phyloP scores from a whole-genome alignment of 2,797 vertebrate genomes.

The Acanthopagrus latus region DNA sequence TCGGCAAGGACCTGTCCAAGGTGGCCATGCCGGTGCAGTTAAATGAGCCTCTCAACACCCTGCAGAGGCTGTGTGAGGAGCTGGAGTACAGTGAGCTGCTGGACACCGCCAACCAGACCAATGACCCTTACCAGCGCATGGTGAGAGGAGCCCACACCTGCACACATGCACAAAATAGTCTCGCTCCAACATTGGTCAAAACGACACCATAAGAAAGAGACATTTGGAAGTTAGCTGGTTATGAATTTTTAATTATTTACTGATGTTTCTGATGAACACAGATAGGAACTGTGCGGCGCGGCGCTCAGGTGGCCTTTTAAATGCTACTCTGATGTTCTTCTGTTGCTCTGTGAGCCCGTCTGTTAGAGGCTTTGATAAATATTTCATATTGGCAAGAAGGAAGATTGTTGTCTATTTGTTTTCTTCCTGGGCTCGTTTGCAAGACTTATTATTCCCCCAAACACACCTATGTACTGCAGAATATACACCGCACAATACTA shows the following conservation, averaged over 20 bases:
- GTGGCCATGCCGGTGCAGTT: conserved; percentile 97
- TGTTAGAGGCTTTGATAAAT: conserved; percentile 8
- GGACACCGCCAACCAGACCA: conserved; percentile 88
- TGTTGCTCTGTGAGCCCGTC: background rate
- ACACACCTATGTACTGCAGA: background rate
- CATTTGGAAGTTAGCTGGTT: background rate
- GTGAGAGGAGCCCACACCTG: conserved; percentile 76
- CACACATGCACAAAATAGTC: background rate
- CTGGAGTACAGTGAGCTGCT: conserved; percentile 96
- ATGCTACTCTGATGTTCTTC: conserved; percentile 5
- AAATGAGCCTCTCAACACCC: conserved; percentile 95
- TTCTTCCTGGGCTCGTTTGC: background rate
- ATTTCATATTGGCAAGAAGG: background rate
- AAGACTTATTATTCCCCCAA: background rate
- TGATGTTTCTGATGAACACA: background rate
- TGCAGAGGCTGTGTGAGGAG: conserved; percentile 96
- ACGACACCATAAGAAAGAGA: background rate
- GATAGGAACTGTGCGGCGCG: background rate
- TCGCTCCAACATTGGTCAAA: background rate
- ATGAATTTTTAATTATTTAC: background rate
- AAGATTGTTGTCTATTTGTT: background rate
- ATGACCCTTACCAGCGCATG: conserved; percentile 91
- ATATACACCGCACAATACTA: background rate
- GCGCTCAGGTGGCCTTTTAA: conserved; percentile 6
- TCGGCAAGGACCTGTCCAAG: conserved; percentile 98